Base-by-base conservation (phyloP, 2,888 invertebrate genomes). In the Cosmorhoe ocellata region DNA sequence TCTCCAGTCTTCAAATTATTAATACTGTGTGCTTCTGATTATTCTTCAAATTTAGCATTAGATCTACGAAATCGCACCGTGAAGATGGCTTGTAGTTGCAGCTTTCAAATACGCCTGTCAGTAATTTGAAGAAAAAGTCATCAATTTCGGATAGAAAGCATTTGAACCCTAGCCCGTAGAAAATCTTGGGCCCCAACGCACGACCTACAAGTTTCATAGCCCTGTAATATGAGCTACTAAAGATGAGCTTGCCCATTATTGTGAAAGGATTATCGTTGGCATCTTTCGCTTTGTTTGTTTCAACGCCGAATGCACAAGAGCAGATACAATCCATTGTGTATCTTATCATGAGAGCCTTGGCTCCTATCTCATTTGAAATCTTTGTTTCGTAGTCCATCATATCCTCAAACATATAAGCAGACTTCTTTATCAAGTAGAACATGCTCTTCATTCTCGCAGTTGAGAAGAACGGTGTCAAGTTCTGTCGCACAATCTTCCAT, bases 31-130 rank as follows among this genome's bases (percentile, higher is more conserved):
- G n/a, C n/a, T n/a, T n/a, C n/a, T n/a, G n/a, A n/a, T n/a, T n/a
- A n/a, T 69, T 51, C 37, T 70, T 76, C 52, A 78, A 72, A 26
- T 49, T 59, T 10, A 79, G 43, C 0, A 81, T 31, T 1, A 79
- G 55, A 54, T 81, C 81, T 0, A 81, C 64, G 11, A 81, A 80
- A 46, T 81, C 81, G 10, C 76, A 61, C 9, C 75, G 64, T 0
- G 60, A 36, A 0, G 74, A 59, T 0, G 69, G 60, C 22, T 67
- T 66, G 34, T 67, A 60, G 0, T 67, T 28, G 0, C 80, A 64
- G 6, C 59, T 54, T 22, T 66, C 55, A 42, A 76, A 75, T 1
- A 77, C 72, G 0, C 60, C 62, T 0, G 41, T 60, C 11, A 79
- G 47, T 10, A 80, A 34, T 0, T 64, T 58, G 1, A 59, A 18